These are phyloP conservation scores for Tiliqua scincoides DNA, from an alignment of 2,113 vertebrate species.

Conservation along the genomic window DNA sequence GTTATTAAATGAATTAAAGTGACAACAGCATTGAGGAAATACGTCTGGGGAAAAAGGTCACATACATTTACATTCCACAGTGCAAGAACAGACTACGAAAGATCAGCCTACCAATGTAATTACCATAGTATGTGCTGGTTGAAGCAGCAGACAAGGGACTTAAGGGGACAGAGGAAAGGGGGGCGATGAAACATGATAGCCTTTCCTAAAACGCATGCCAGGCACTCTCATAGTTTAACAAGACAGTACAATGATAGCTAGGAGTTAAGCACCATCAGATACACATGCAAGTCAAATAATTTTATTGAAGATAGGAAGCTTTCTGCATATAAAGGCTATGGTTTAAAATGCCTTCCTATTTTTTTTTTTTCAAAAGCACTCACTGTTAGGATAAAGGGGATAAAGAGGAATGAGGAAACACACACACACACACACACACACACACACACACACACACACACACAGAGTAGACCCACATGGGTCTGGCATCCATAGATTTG, in stretches of 20 bases:
- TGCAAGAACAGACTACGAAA: conserved; percentile 17
- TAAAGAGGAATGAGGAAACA: no score
- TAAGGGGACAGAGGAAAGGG: neutral
- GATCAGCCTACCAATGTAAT: conserved; percentile 28
- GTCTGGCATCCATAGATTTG: no score
- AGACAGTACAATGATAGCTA: conserved; percentile 31
- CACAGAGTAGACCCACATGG: no score
- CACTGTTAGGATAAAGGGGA: neutral
- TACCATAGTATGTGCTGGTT: neutral
- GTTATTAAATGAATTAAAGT: conserved; percentile 20
- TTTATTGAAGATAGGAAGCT: neutral
- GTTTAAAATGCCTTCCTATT: conserved; percentile 25
- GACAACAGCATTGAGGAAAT: conserved; percentile 15
- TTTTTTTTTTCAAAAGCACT: conserved; percentile 4
- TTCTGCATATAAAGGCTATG: conserved; percentile 20
- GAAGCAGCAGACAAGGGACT: conserved; percentile 30
- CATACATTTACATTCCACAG: conserved; percentile 35
- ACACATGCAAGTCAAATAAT: neutral
- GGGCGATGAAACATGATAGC: neutral
- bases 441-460: no score
- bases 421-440: no score
- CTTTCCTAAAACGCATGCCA: neutral
- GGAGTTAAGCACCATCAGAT: conserved; percentile 9
- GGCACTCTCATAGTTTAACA: neutral
- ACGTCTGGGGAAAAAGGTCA: conserved; percentile 22